A percentile compares a stretch with the other conserved stretches of the same genome.
Conservation (phyloP, 1,140 invertebrate species). For the Pseudomyrmex cubaensis region DNA sequence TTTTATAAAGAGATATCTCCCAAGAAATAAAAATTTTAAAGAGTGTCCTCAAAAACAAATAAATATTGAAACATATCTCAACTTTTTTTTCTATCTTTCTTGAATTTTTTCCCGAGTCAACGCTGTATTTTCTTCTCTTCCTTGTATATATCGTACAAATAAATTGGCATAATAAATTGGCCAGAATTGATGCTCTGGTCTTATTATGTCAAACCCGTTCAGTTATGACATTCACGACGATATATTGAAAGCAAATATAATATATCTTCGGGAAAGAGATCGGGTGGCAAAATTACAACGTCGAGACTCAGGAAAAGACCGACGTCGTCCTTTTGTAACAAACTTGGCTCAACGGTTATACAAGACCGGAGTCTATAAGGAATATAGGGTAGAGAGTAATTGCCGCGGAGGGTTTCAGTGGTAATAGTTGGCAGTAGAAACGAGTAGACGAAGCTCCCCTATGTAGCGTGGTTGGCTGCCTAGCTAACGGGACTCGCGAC, state of each 20-base stretch:
- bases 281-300: constrained; percentile 19
- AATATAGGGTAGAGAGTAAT: constrained; percentile 12
- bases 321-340: not conserved
- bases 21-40: not conserved
- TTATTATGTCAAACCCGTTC: not conserved
- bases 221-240: not conserved
- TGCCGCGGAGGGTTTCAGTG: constrained; percentile 13
- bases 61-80: not conserved
- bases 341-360: constrained; percentile 50
- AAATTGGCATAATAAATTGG: not conserved
- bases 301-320: not conserved
- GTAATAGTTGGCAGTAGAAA: constrained; percentile 38
- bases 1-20: constrained; percentile 1
- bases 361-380: constrained; percentile 21
- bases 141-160: not conserved
- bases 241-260: not conserved
- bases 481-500: constrained; percentile 56
- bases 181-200: not conserved
- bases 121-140: not conserved
- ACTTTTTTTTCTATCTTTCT: not conserved
- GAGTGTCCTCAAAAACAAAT: not conserved
- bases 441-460: constrained; percentile 10
- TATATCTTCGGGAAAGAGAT: constrained; percentile 17
- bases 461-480: constrained; percentile 34
- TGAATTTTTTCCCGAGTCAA: not conserved